A percentile compares a stretch with the other conserved stretches of the same genome.
These are phyloP conservation scores for Hoplodrina ambigua DNA, from an alignment of 2,888 invertebrate genomes.

Conservation along the genomic window DNA sequence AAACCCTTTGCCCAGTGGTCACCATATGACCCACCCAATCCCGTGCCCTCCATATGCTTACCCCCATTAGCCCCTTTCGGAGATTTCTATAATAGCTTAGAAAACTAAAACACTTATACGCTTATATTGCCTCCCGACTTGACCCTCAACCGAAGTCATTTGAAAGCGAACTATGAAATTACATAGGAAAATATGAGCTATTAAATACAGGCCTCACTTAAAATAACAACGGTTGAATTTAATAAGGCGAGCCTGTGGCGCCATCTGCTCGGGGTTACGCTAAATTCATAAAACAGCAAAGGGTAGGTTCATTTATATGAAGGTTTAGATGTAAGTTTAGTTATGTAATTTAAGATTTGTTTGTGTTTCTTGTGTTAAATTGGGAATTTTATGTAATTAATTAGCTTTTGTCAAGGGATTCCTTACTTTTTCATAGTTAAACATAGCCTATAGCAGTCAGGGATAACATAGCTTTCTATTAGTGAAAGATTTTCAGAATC, in stretches of 20 bases:
- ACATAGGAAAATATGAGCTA: constrained; percentile 65
- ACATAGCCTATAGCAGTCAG: too few species aligned
- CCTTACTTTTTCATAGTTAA: too few species aligned
- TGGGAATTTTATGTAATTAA: background rate
- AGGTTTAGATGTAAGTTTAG: constrained; percentile 47
- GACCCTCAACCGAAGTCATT: constrained; percentile 43
- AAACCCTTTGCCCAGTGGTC: too few species aligned
- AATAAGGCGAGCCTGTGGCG: constrained; percentile 65
- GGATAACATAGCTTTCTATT: too few species aligned
- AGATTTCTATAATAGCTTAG: background rate
- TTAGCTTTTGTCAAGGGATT: too few species aligned
- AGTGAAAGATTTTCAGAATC: too few species aligned
- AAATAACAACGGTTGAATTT: constrained; percentile 66
- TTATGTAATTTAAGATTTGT: constrained; percentile 14
- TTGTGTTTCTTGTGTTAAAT: constrained; percentile 4
- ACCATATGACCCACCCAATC: too few species aligned
- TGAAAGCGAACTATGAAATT: constrained; percentile 55
- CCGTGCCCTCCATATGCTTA: background rate
- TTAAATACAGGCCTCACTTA: constrained; percentile 61
- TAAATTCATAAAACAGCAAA: constrained; percentile 62
- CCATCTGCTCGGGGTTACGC: constrained; percentile 63
- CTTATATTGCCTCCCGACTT: constrained; percentile 2
- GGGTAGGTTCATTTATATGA: constrained; percentile 56
- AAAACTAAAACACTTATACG: constrained; percentile 1
- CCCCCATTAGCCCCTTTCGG: background rate